Base-by-base conservation (phyloP, 2,113 vertebrate species). In the Chaetodon auriga region DNA sequence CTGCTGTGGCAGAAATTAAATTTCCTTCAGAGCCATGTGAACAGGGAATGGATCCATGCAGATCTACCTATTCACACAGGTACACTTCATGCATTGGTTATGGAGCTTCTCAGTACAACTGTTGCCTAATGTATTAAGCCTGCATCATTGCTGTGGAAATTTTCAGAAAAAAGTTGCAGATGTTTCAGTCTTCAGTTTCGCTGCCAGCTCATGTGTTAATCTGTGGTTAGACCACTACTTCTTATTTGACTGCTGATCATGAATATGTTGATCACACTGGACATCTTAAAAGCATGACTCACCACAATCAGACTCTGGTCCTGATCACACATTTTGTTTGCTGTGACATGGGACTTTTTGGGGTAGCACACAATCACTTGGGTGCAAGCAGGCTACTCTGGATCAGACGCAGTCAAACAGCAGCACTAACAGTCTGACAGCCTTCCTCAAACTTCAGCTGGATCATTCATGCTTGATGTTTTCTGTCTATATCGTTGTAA, bases 141-240 rank as follows among this genome's bases (percentile, higher is more conserved):
- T n/a, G 58, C 9, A 21, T 12, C 6, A 13, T 41, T 49, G 19
- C 10, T 61, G 15, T 30, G 45, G 18, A 15, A 6, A 36, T 23
- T 16, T 25, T 7, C 48, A 58, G 10, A 53, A 18, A 36, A 18
- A 2, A 36, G n/a, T n/a, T 74, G 41, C 16, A 23, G 21, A 51
- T 18, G 6, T 11, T 38, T 43, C 15, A 30, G 30, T 30, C 15
- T 49, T 41, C 23, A 23, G 36, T 16, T 71, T 30, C 2, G 1
- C 0, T 25, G 43, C 1, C 1, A 21, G 6, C n/a, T 41, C 0
- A 19, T 23, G n/a, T 23, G n/a, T 15, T 13, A 38, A 2, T 43
- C 6, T 68, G 62, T 38, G 46, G 45, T 55, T 36, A 45, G 45
- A 25, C 53, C 55, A 45, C 23, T n/a, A 23, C 64, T 55, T 30